Conservation (phyloP, 1,140 invertebrate genomes). For the Belonocnema kinseyi region DNA sequence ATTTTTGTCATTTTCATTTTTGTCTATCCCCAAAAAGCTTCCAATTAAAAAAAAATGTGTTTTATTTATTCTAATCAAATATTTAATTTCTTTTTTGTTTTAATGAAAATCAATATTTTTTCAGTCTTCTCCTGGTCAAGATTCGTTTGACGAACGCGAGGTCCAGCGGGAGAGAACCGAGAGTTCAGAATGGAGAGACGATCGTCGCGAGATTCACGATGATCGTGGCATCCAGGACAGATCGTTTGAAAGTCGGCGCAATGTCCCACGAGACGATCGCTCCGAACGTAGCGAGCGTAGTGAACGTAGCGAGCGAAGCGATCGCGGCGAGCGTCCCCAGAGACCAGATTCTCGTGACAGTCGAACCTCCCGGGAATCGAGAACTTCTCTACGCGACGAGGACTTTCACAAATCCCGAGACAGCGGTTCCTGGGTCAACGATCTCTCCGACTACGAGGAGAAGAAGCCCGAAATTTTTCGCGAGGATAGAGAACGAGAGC, state of each 20-base stretch:
- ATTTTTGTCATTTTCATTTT: no score
- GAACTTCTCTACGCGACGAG: slow-evolving; percentile 74
- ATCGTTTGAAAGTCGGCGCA: slow-evolving; percentile 39
- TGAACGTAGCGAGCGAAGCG: slow-evolving; percentile 54
- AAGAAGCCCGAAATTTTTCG: slow-evolving; percentile 58
- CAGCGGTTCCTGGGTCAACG: slow-evolving; percentile 74
- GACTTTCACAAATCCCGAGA: slow-evolving; percentile 67
- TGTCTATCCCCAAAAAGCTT: no score
- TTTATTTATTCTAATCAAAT: not conserved
- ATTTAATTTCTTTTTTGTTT: not conserved
- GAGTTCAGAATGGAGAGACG: slow-evolving; percentile 63
- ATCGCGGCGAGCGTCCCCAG: slow-evolving; percentile 75
- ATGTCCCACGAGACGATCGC: slow-evolving; percentile 50
- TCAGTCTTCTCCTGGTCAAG: slow-evolving; percentile 64
- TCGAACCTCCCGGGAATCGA: slow-evolving; percentile 76
- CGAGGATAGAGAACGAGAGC: slow-evolving; percentile 32
- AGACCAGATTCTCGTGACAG: slow-evolving; percentile 79
- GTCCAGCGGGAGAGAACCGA: slow-evolving; percentile 53
- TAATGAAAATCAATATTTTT: slow-evolving; percentile 33
- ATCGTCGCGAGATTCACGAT: slow-evolving; percentile 51
- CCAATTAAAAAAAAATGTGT: no score
- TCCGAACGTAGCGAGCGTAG: slow-evolving; percentile 56
- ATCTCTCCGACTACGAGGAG: slow-evolving; percentile 74
- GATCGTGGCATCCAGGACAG: slow-evolving; percentile 28
- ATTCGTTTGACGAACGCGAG: slow-evolving; percentile 74